Evolutionary conservation across 2,113 vertebrate species (phyloP).

Genomic region (Perca fluviatilis): DNA sequence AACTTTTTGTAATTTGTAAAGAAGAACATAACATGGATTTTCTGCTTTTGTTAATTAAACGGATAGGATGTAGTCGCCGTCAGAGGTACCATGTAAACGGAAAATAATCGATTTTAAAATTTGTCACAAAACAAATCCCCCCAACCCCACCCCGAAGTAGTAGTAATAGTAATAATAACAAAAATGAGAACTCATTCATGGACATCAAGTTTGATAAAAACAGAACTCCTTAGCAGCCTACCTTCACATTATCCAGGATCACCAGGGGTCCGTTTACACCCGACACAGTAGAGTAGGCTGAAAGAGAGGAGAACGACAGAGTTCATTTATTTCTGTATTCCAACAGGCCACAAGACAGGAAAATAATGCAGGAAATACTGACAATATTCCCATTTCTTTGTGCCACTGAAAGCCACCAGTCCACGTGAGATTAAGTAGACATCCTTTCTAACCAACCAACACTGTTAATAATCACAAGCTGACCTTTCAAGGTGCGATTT

Average conservation of each 20-base stretch:
- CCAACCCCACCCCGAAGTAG: no score
- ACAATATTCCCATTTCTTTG: slow-evolving; percentile 6
- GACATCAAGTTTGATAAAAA: neutral
- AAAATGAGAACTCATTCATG: neutral
- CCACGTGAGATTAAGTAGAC: slow-evolving; percentile 28
- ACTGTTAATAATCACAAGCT: slow-evolving; percentile 64
- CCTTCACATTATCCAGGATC: slow-evolving; percentile 89
- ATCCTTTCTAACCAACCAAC: slow-evolving; percentile 18
- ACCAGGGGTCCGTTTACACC: slow-evolving; percentile 89
- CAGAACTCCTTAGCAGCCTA: slow-evolving; percentile 46
- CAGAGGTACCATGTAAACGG: no score
- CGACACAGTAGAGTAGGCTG: slow-evolving; percentile 88
- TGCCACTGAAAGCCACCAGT: slow-evolving; percentile 53
- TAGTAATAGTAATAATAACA: neutral
- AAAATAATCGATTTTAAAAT: no score
- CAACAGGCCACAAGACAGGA: slow-evolving; percentile 23
- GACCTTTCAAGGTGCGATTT: slow-evolving; percentile 73
- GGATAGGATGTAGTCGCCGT: no score
- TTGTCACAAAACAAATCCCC: no score
- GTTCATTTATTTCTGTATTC: slow-evolving; percentile 26
- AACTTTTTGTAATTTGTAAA: no score
- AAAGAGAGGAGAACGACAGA: slow-evolving; percentile 30
- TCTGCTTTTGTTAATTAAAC: no score
- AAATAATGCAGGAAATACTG: neutral
- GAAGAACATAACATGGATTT: no score